Base-by-base conservation (phyloP, 2,113 vertebrate species). In the Pedetes capensis region DNA sequence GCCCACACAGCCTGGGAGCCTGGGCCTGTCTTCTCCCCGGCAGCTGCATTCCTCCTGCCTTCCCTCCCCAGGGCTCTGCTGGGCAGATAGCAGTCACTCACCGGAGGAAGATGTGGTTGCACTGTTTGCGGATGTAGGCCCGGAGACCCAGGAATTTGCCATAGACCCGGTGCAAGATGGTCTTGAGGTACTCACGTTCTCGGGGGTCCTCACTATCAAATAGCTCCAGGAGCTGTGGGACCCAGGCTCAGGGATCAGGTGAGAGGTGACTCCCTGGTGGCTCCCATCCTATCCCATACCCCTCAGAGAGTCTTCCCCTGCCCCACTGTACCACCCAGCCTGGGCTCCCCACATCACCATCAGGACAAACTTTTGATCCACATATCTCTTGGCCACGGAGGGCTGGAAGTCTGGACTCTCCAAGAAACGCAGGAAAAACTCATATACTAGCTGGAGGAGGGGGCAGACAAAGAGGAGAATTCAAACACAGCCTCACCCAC, bases 61-160 rank as follows among this genome's bases (percentile, higher is more conserved):
- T 34, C 80, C 37, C 32, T 5, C 49, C 49, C 47, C 71, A 69
- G 57, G 63, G 20, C 37, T 78, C 79, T 12, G 18, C 57, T 2
- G 23, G 42, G 3, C 27, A 23, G 71, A 37, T n/a, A 3, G 47
- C 20, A 8, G 47, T 27, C 68, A 55, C 98, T 95, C 97, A 99
- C 99, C 99, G 99, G 97, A 99, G 99, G 97, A 99, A 99, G 98
- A 99, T 99, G 97, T 99, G 99, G 98, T 99, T 99, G 98, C 99
- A 99, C 96, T 99, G 99, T 97, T 99, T 99, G 96, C 99, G 99
- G 97, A 99, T 99, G 90, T 99, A 99, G 57, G 99, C 99, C 84
- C 99, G 98, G 72, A 99, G 98, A 68, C 99, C 99, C 97, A 99
- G 98, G 96, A 99, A 99, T 97, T 99, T 99, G 97, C 99, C 99